A percentile compares a stretch with the other conserved stretches of the same genome.
Evolutionary conservation across 2,113 vertebrate genomes (phyloP).

Genomic region (Anas platyrhynchos): DNA sequence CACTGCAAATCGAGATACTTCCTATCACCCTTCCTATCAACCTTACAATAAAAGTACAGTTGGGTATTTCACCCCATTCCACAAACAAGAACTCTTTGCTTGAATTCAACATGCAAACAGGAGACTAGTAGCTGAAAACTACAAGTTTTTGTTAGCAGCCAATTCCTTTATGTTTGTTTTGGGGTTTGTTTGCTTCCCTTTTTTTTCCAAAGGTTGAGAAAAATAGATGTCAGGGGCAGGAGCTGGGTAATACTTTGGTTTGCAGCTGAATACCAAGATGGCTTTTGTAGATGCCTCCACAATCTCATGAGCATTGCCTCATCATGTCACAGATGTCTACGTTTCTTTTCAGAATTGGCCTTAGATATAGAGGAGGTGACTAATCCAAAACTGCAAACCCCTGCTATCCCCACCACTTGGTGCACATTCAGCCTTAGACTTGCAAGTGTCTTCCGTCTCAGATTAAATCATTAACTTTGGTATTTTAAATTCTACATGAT

Average conservation of each 20-base stretch:
- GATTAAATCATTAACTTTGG: background rate
- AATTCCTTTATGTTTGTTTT: background rate
- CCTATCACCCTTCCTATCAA: background rate
- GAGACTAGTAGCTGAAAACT: slow-evolving; percentile 24
- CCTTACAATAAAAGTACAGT: slow-evolving; percentile 3
- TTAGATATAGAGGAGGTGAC: background rate
- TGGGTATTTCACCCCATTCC: background rate
- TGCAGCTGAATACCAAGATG: background rate
- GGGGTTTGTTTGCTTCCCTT: background rate
- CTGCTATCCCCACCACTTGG: background rate
- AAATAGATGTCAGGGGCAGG: background rate
- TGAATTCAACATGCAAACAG: slow-evolving; percentile 32
- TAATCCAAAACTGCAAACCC: background rate
- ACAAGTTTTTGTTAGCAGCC: slow-evolving; percentile 11
- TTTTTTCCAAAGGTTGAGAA: background rate
- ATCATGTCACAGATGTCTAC: background rate
- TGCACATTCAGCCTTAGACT: background rate
- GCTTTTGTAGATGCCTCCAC: background rate
- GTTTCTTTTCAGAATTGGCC: too few species aligned
- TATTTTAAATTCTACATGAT: background rate
- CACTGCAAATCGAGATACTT: background rate
- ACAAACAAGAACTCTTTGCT: slow-evolving; percentile 31
- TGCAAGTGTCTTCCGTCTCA: background rate
- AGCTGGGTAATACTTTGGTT: background rate
- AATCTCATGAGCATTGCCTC: background rate